Evolutionary conservation across 2,797 vertebrate genomes (phyloP).

Genomic region (Masticophis lateralis): DNA sequence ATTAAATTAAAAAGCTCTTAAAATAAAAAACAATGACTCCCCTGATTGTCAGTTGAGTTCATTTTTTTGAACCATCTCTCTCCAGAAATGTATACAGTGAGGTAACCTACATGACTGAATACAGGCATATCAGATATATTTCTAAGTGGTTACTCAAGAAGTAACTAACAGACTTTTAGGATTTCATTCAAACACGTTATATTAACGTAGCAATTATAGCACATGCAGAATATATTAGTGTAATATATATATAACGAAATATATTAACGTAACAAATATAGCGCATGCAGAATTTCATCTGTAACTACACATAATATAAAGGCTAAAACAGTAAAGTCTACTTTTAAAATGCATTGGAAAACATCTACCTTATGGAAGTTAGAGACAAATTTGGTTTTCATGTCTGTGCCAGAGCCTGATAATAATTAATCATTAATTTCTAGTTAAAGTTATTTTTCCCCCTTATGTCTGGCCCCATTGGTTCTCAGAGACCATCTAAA

Average conservation of each 20-base stretch:
- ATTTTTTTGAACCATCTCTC: fast-evolving
- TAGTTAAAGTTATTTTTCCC: not conserved
- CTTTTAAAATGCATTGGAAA: not conserved
- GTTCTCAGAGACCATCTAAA: not conserved
- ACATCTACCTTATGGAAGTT: not conserved
- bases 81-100: conserved; percentile 5
- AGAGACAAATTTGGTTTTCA: not conserved
- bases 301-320: not conserved
- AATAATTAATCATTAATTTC: not conserved
- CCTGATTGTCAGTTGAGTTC: not conserved
- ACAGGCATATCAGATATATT: not conserved
- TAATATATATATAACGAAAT: no score
- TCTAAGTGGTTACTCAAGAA: not conserved
- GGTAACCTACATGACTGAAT: not conserved
- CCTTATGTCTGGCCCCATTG: not conserved
- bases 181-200: not conserved
- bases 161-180: not conserved
- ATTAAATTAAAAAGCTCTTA: conserved; percentile 42
- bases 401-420: not conserved
- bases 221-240: not conserved
- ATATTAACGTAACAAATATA: not conserved
- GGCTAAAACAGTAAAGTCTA: not conserved
- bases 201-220: not conserved
- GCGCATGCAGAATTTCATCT: fast-evolving
- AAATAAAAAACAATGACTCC: not conserved